Percentiles rank a stretch among this genome's conserved stretches.
These are phyloP conservation scores for Hydrochoerus hydrochaeris DNA, from an alignment of 2,113 vertebrate genomes.

Conservation along the genomic window DNA sequence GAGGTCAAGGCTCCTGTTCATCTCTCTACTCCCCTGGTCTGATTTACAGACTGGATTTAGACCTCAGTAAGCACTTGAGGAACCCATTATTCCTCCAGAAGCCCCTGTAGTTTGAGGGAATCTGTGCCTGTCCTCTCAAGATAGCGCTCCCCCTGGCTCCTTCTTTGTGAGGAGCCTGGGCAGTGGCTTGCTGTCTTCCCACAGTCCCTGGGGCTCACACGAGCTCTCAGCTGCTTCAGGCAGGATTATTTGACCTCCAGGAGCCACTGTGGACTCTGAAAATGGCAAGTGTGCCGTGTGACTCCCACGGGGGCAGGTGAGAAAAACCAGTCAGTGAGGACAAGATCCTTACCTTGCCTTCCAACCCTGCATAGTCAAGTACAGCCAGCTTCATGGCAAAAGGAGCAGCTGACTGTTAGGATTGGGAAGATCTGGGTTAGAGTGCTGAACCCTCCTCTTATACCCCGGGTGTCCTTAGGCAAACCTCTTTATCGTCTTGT, in stretches of 20 bases:
- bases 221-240: not conserved
- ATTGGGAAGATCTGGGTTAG: not conserved
- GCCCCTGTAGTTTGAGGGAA: not conserved
- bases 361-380: not conserved
- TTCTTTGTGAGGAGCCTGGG: not conserved
- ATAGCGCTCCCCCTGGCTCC: not conserved
- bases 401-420: conserved; percentile 6
- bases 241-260: not conserved
- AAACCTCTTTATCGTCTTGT: not conserved
- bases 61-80: not conserved
- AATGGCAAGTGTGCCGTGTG: not conserved
- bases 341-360: not conserved
- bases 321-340: not conserved
- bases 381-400: not conserved
- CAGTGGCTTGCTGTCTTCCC: not conserved
- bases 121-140: not conserved
- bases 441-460: not conserved
- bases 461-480: not conserved
- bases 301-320: not conserved
- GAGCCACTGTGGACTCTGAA: not conserved
- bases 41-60: not conserved
- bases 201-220: too few relatives aligned
- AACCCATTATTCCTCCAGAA: not conserved
- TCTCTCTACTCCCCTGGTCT: not conserved
- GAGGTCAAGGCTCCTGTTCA: not conserved